Percentiles rank a stretch among this genome's conserved stretches.
Conservation (phyloP, 2,888 invertebrate genomes). For the Cyaniris semiargus region DNA sequence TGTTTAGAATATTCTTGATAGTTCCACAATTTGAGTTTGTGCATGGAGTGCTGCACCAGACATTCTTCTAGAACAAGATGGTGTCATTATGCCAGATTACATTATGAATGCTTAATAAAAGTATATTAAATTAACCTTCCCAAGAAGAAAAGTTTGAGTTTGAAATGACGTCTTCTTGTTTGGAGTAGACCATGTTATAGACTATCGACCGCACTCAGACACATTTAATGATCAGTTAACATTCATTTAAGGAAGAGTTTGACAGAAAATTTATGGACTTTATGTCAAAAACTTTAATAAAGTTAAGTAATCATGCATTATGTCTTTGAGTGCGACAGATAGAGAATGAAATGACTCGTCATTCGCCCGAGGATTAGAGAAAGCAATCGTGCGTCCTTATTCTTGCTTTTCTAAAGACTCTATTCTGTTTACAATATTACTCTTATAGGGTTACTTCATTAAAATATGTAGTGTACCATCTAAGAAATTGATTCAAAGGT, state of each 20-base stretch:
- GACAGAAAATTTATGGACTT: too few species aligned
- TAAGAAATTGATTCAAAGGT: too few species aligned
- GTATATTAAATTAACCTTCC: too few species aligned
- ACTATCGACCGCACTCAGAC: too few species aligned
- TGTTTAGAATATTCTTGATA: neutral
- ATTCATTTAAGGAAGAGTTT: too few species aligned
- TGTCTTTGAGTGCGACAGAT: neutral
- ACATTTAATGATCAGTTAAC: too few species aligned
- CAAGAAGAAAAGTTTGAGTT: neutral
- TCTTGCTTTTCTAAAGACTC: neutral
- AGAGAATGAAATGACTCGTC: neutral
- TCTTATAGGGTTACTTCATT: too few species aligned
- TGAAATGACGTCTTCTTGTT: neutral
- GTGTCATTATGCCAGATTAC: neutral
- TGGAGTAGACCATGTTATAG: neutral
- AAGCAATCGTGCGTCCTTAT: neutral
- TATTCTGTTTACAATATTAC: too few species aligned
- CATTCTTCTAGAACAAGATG: neutral
- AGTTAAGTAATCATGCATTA: too few species aligned
- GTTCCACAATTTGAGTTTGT: neutral
- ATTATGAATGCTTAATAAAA: neutral
- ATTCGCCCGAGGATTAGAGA: neutral
- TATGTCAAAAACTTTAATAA: too few species aligned
- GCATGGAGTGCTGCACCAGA: conserved; percentile 1
- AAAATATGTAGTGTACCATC: too few species aligned